These are phyloP conservation scores for Amblyopsis rosae DNA, from an alignment of 2,113 vertebrate species.

Conservation along the genomic window DNA sequence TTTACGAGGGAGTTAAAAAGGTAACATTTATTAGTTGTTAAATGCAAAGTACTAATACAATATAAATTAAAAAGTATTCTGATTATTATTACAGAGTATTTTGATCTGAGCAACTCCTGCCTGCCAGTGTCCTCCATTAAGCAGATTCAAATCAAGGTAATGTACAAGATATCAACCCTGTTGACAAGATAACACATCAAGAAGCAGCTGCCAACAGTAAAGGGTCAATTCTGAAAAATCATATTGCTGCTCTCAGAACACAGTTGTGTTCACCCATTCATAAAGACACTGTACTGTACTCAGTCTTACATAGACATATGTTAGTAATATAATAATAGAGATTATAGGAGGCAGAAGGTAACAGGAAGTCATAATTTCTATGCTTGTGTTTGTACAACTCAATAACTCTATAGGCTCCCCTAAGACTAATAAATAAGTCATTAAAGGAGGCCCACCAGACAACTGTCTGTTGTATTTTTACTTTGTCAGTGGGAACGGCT, in stretches of 20 bases:
- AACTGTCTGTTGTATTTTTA: background rate
- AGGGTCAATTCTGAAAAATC: constrained; percentile 9
- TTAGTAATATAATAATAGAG: constrained; percentile 35
- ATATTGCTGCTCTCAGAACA: background rate
- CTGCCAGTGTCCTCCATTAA: too few species aligned
- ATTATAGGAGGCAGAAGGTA: constrained; percentile 40
- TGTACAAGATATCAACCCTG: background rate
- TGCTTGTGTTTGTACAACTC: constrained; percentile 62
- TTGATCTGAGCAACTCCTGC: too few species aligned
- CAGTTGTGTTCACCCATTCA: constrained; percentile 38
- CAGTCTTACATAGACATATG: background rate
- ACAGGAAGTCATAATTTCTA: constrained; percentile 60
- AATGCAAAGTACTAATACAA: too few species aligned
- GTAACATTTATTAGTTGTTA: too few species aligned
- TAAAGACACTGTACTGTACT: constrained; percentile 30
- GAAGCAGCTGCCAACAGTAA: background rate
- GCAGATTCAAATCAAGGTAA: too few species aligned
- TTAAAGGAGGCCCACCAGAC: constrained; percentile 4
- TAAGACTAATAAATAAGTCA: constrained; percentile 47
- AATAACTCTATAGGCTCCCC: constrained; percentile 36
- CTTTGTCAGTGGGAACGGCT: background rate
- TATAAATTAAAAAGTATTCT: too few species aligned
- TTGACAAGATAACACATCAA: background rate
- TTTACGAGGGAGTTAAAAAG: too few species aligned
- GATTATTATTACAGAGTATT: too few species aligned